Evolutionary conservation across 2,113 vertebrate genomes (phyloP), one percentile per base, ranked within the genome.

Genomic region (Nymphicus hollandicus): DNA sequence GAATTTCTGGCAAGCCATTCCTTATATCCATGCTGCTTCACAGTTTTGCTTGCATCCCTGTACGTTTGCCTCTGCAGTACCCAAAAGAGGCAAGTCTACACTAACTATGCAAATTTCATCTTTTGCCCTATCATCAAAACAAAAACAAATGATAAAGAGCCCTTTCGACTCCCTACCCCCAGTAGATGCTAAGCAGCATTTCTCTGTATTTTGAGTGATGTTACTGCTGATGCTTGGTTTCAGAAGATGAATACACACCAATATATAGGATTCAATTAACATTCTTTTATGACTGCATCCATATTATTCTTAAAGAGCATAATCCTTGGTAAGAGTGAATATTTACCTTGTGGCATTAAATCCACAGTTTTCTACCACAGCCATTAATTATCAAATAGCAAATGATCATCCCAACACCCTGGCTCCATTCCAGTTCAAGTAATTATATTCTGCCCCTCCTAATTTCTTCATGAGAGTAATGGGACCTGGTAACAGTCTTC

Each of bases 371-470:
- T 96, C 90, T 92, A 79, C 77, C 65, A 88, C 65, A 94, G 73
- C 71, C 93, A 81, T 92, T 96, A 95, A 96, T 95, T 95, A 91
- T 91, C 86, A 78, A 86, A 91, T 7, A 88, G 82, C 90, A 96
- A 96, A 96, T 93, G 93, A 94, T 95, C 92, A 91, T 82, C 77
- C 77, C 93, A 91, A 91, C 83, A 86, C 70, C 20, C 92, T 96
- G 95, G 92, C 90, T 95, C 37, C 61, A 53, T 94, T 97, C 88
- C 95, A 93, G 88, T 86, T 90, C 70, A 81, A 91, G 93, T 94
- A 97, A 96, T 96, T 96, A 92, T 93, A 94, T 84, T 96, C 88
- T 95, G 88, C 88, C 95, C 91, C 65, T 90, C 77, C 88, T 93
- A 94, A 96, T 96, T 95, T 96, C 95, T 96, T 91, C 3, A 6